Evolutionary conservation across 2,113 vertebrate genomes (phyloP).

Genomic region (Tautogolabrus adspersus): DNA sequence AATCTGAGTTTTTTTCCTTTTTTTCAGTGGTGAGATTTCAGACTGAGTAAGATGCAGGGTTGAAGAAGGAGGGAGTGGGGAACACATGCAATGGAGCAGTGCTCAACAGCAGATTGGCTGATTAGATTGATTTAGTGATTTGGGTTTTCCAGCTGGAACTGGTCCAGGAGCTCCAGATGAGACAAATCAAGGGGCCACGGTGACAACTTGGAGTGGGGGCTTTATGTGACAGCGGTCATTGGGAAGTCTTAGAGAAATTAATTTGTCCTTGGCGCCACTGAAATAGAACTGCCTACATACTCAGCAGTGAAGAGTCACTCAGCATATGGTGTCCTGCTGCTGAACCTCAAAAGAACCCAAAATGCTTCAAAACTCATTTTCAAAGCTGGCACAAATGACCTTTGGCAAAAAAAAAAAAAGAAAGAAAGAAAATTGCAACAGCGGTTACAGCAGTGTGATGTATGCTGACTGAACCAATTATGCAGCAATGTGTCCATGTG

Average conservation of each 20-base stretch:
- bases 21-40: conserved; percentile 18
- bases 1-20: conserved; percentile 36
- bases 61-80: conserved; percentile 12
- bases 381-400: conserved; percentile 13
- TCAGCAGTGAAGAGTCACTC: conserved; percentile 41
- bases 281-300: conserved; percentile 59
- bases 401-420: background rate
- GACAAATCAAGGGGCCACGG: conserved; percentile 65
- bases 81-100: conserved; percentile 50
- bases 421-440: background rate
- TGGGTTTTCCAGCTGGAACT: conserved; percentile 67
- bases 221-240: conserved; percentile 22
- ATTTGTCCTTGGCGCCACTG: conserved; percentile 67
- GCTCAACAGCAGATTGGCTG: conserved; percentile 68
- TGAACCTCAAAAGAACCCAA: conserved; percentile 36
- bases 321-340: conserved; percentile 36
- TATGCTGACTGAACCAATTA: conserved; percentile 14
- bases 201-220: conserved; percentile 56
- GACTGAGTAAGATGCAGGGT: conserved; percentile 5
- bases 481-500: conserved; percentile 9
- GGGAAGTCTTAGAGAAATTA: conserved; percentile 63
- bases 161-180: conserved; percentile 69
- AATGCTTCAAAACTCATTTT: conserved; percentile 25
- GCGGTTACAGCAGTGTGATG: background rate
- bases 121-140: conserved; percentile 78